Percentiles rank a stretch among this genome's conserved stretches.
phyloP scores from a whole-genome alignment of 2,888 invertebrate genomes.

The Acrobasis repandana region DNA sequence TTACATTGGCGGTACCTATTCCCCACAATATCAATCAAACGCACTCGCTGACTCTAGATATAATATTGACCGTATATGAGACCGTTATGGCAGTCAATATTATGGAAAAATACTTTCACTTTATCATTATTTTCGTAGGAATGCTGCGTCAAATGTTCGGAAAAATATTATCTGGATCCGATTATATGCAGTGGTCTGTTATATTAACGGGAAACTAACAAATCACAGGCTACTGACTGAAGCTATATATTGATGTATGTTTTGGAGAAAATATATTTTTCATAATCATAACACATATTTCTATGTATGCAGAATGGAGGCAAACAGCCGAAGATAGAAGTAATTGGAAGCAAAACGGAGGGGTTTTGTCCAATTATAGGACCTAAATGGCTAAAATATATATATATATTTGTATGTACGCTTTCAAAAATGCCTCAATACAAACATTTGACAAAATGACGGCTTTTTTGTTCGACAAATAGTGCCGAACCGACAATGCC shows the following conservation, averaged over 20 bases:
- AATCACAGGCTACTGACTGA: constrained; percentile 4
- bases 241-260: neutral
- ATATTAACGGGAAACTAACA: constrained; percentile 7
- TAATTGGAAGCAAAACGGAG: too few relatives aligned
- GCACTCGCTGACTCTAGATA: constrained; percentile 30
- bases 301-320: neutral
- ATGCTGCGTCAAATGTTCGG: constrained; percentile 16
- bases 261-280: neutral
- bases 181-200: constrained; percentile 7
- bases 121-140: constrained; percentile 22
- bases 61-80: constrained; percentile 27
- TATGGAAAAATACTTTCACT: constrained; percentile 23
- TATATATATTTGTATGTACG: too few relatives aligned
- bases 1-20: constrained; percentile 44
- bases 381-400: too few relatives aligned
- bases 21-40: constrained; percentile 47
- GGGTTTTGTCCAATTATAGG: too few relatives aligned
- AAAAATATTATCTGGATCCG: constrained; percentile 7
- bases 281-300: neutral
- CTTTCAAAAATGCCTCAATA: too few relatives aligned
- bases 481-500: too few relatives aligned
- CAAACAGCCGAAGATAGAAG: too few relatives aligned
- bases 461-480: too few relatives aligned
- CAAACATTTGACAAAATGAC: too few relatives aligned
- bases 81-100: constrained; percentile 25